phyloP scores from a whole-genome alignment of 2,113 vertebrate genomes.

The Carassius gibelio region DNA sequence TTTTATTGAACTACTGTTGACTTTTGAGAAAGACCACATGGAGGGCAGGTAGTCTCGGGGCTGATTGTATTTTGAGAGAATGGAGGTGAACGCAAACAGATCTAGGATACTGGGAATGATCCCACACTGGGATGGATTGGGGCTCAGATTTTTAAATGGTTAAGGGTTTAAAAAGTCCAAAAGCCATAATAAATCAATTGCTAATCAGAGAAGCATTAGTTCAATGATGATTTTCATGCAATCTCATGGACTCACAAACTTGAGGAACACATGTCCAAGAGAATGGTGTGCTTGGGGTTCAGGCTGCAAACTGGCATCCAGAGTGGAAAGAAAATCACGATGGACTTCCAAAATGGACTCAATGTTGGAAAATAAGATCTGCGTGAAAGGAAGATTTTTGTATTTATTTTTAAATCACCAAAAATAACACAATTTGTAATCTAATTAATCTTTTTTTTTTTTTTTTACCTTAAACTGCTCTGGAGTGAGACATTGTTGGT shows the following conservation, averaged over 20 bases:
- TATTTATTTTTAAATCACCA: constrained; percentile 39
- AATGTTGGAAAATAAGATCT: constrained; percentile 98
- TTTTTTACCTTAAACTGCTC: constrained; percentile 92
- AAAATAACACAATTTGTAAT: constrained; percentile 27
- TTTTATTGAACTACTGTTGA: too few relatives aligned
- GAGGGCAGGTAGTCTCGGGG: background rate
- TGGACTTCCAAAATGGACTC: constrained; percentile 95
- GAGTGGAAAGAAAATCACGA: constrained; percentile 84
- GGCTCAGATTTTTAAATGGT: too few relatives aligned
- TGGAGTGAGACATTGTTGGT: constrained; percentile 92
- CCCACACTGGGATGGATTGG: background rate
- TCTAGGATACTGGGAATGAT: background rate
- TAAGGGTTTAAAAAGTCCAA: too few relatives aligned
- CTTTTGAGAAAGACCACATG: background rate
- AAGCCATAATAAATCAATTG: background rate
- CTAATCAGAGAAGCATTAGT: background rate
- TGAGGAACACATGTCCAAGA: constrained; percentile 92
- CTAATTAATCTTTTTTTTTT: too few relatives aligned
- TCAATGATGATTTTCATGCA: background rate
- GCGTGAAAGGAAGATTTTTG: constrained; percentile 37
- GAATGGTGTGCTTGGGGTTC: constrained; percentile 92
- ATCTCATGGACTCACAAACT: constrained; percentile 86
- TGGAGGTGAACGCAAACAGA: background rate
- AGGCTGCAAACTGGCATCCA: constrained; percentile 89
- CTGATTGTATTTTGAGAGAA: background rate